Conservation (phyloP, 2,113 vertebrate species). For the Piaya cayana region DNA sequence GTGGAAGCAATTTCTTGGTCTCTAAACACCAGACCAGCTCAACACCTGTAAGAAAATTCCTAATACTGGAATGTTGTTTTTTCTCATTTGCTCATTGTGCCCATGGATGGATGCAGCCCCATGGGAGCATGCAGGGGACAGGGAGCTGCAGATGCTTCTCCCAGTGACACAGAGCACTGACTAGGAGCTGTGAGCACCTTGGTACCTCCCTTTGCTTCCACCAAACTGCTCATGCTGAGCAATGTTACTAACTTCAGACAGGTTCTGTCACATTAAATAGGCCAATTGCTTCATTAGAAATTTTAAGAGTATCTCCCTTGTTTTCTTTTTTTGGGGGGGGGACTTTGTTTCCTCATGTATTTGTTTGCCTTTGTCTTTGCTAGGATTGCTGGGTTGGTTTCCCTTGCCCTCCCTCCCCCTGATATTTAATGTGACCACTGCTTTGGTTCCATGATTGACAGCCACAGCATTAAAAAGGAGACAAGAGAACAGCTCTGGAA, state of each 20-base stretch:
- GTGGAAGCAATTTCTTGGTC: not conserved
- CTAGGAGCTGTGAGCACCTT: accelerated
- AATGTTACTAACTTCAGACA: not conserved
- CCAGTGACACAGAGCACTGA: not conserved
- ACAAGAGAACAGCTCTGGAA: not conserved
- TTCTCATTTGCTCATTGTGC: accelerated
- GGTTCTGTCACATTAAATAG: not conserved
- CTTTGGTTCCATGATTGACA: not conserved
- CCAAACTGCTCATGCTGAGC: not conserved
- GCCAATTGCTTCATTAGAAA: not conserved
- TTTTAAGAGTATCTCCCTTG: not conserved
- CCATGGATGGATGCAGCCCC: not conserved
- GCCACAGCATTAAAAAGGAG: not conserved
- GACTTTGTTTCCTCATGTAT: not conserved
- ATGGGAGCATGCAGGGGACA: accelerated
- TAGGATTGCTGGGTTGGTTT: not conserved
- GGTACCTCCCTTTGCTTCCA: not conserved
- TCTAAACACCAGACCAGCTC: not conserved
- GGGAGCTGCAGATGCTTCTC: accelerated
- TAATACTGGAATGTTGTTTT: not conserved
- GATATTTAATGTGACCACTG: not conserved
- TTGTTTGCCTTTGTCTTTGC: not conserved
- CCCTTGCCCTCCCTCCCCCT: too few relatives aligned
- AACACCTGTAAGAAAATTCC: not conserved
- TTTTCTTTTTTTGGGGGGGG: not conserved